Conservation (phyloP, 1,140 invertebrate species). For the Bradysia coprophila region DNA sequence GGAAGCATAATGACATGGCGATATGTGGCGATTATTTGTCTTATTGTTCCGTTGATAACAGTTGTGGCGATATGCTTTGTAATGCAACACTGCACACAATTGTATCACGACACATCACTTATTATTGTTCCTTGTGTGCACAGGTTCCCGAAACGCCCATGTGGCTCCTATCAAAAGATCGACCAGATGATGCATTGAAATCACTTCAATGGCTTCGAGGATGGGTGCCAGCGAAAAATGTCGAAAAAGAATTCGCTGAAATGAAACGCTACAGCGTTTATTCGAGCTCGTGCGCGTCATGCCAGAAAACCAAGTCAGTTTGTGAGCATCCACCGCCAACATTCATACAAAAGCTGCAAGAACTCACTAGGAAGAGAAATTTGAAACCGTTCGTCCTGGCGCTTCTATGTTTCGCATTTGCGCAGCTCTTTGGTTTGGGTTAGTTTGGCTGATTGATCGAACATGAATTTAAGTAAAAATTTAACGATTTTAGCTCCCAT, state of each 20-base stretch:
- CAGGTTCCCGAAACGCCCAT: conserved; percentile 46
- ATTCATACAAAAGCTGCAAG: conserved; percentile 10
- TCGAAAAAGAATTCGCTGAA: conserved; percentile 26
- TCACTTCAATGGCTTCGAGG: conserved; percentile 30
- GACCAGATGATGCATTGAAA: conserved; percentile 26
- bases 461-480: no score
- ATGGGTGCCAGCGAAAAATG: conserved; percentile 25
- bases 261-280: conserved; percentile 13
- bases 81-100: conserved; percentile 9
- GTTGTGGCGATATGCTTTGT: conserved; percentile 37
- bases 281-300: conserved; percentile 4
- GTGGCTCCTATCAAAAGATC: conserved; percentile 33
- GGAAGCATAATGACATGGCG: conserved; percentile 43
- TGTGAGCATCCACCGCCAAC: conserved; percentile 4
- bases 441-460: no score
- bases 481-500: no score
- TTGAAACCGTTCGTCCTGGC: conserved; percentile 27
- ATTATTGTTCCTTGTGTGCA: not conserved
- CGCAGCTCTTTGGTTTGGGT: conserved; percentile 4
- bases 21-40: conserved; percentile 35
- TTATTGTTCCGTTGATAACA: conserved; percentile 35
- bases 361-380: conserved; percentile 27
- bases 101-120: not conserved
- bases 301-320: conserved; percentile 2
- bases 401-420: conserved; percentile 28